These are phyloP conservation scores for Protobothrops mucrosquamatus DNA, from an alignment of 2,113 vertebrate genomes.

Conservation along the genomic window DNA sequence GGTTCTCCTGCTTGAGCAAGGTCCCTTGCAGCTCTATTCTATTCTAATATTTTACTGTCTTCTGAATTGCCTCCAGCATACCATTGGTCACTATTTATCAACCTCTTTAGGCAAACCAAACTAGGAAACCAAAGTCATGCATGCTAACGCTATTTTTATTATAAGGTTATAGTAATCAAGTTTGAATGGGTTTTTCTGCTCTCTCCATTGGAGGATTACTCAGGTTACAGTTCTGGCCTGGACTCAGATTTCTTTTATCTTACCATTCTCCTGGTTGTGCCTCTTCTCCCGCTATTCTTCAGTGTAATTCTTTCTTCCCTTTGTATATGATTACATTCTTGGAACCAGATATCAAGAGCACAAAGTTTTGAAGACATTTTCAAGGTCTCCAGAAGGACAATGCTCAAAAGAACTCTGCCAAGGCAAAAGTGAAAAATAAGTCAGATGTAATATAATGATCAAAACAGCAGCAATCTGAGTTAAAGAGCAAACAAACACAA, in stretches of 20 bases:
- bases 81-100: not conserved
- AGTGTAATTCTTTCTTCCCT: not conserved
- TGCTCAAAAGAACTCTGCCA: not conserved
- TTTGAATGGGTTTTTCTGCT: not conserved
- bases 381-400: not conserved
- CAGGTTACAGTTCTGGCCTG: not conserved
- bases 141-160: not conserved
- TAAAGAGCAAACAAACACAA: not conserved
- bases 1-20: no score
- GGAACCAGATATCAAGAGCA: not conserved
- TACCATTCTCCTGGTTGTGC: not conserved
- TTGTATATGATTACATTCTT: not conserved
- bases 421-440: not conserved
- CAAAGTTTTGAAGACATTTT: not conserved
- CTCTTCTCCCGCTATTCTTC: not conserved
- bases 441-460: not conserved
- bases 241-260: not conserved
- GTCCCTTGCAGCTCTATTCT: no score
- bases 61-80: not conserved
- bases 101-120: not conserved
- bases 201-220: not conserved
- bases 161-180: not conserved
- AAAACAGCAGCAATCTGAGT: not conserved
- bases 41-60: not conserved
- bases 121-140: not conserved